Percentiles rank a stretch among this genome's conserved stretches.
phyloP scores from a whole-genome alignment of 1,140 invertebrate genomes.

The Telenomus remus region DNA sequence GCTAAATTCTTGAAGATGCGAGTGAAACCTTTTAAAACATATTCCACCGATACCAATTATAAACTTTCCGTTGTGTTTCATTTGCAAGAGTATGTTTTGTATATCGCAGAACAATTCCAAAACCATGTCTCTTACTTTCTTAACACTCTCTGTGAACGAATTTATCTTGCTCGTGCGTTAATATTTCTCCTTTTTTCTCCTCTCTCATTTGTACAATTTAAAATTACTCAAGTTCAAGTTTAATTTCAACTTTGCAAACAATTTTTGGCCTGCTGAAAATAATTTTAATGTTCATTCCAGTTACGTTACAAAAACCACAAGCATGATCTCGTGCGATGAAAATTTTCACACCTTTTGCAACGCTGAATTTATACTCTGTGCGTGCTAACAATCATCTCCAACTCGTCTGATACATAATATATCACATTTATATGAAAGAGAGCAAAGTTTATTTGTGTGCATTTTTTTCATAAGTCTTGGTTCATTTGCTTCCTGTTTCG shows the following conservation, averaged over 20 bases:
- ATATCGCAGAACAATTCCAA: too few relatives aligned
- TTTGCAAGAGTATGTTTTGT: too few relatives aligned
- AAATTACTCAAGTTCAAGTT: too few relatives aligned
- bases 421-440: neutral
- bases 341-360: conserved; percentile 48
- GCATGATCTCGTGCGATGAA: conserved; percentile 50
- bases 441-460: neutral
- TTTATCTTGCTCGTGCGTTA: neutral
- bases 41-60: conserved; percentile 39
- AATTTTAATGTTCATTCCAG: conserved; percentile 31
- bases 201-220: too few relatives aligned
- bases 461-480: conserved; percentile 9
- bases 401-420: conserved; percentile 1
- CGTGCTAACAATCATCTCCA: conserved; percentile 55
- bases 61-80: conserved; percentile 29
- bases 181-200: too few relatives aligned
- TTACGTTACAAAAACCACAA: conserved; percentile 44
- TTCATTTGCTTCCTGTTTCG: conserved; percentile 16
- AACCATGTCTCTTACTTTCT: too few relatives aligned
- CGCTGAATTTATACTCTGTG: conserved; percentile 59
- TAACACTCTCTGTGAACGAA: neutral
- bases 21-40: conserved; percentile 16
- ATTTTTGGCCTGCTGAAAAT: too few relatives aligned
- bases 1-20: conserved; percentile 29
- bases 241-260: too few relatives aligned